A percentile compares a stretch with the other conserved stretches of the same genome.
These are phyloP conservation scores for Thinocorus orbignyianus DNA, from an alignment of 2,113 vertebrate species.

Conservation along the genomic window DNA sequence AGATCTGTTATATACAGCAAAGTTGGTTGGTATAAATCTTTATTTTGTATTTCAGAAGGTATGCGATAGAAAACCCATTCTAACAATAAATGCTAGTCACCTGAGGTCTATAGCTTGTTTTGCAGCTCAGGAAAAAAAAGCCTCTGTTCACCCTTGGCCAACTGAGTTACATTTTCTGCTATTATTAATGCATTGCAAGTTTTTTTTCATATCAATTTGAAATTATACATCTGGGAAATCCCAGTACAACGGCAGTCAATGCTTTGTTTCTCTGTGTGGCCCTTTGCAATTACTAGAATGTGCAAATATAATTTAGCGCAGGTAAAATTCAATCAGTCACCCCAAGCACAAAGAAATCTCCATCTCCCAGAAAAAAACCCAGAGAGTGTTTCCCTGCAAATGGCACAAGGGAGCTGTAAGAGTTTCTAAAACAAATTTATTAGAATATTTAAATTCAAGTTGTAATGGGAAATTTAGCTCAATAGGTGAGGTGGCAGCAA, in stretches of 20 bases:
- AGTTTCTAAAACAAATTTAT: conserved; percentile 66
- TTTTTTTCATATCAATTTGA: conserved; percentile 88
- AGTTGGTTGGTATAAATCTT: conserved; percentile 70
- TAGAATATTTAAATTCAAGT: conserved; percentile 63
- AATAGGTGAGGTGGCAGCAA: background rate
- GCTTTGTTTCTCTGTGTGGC: conserved; percentile 84
- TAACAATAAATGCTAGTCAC: conserved; percentile 78
- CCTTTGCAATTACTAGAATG: conserved; percentile 88
- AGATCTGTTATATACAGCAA: conserved; percentile 7
- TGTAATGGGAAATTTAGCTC: conserved; percentile 37
- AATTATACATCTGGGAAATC: conserved; percentile 86
- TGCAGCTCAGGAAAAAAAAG: conserved; percentile 73
- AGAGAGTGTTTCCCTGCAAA: conserved; percentile 64
- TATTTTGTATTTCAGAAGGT: conserved; percentile 73
- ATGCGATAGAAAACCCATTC: conserved; percentile 74
- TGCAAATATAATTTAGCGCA: conserved; percentile 86
- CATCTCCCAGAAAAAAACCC: conserved; percentile 73
- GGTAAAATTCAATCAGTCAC: conserved; percentile 90
- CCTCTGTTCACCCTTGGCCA: conserved; percentile 69
- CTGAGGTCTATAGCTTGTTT: conserved; percentile 79
- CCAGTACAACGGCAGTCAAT: conserved; percentile 77
- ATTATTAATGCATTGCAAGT: conserved; percentile 82
- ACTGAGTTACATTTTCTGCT: conserved; percentile 75
- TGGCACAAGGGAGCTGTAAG: conserved; percentile 58
- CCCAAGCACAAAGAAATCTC: conserved; percentile 83